These are phyloP conservation scores for Linhomoeus sp. DNA, from an alignment of 2,888 invertebrate genomes.

Conservation along the genomic window DNA sequence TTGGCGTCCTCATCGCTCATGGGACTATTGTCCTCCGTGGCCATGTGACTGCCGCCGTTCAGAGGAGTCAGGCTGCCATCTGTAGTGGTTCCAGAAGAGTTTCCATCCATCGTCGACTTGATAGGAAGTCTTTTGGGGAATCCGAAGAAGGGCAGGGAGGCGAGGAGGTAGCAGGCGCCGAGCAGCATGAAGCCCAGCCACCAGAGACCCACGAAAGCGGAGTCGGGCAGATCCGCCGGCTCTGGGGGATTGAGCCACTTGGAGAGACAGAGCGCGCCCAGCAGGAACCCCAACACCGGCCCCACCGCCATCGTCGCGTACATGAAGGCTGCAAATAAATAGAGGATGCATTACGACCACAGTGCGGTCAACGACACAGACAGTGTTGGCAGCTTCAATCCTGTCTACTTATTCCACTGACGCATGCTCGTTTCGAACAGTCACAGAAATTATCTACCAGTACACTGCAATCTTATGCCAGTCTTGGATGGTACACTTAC, in stretches of 20 bases:
- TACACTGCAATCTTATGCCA: too few relatives aligned
- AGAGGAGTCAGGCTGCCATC: too few relatives aligned
- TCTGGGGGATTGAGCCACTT: slow-evolving; percentile 46
- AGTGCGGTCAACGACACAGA: background rate
- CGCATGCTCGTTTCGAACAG: too few relatives aligned
- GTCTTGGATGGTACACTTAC: too few relatives aligned
- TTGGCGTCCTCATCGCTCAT: too few relatives aligned
- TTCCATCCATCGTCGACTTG: too few relatives aligned
- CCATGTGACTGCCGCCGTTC: too few relatives aligned
- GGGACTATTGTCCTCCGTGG: too few relatives aligned
- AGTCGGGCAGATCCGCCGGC: slow-evolving; percentile 1
- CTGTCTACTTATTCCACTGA: too few relatives aligned
- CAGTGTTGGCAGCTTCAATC: too few relatives aligned
- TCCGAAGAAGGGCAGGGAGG: slow-evolving; percentile 74
- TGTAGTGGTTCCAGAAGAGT: too few relatives aligned
- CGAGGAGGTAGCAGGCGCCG: slow-evolving; percentile 58
- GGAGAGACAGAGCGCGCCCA: slow-evolving; percentile 70
- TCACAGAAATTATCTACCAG: too few relatives aligned
- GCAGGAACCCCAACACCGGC: slow-evolving; percentile 74
- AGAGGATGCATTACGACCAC: background rate
- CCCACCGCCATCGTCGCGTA: slow-evolving; percentile 91
- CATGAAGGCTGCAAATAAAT: slow-evolving; percentile 53
- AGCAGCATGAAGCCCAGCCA: slow-evolving; percentile 62
- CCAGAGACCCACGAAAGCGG: background rate
- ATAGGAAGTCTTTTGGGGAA: slow-evolving; percentile 41